phyloP scores from a whole-genome alignment of 2,797 vertebrate genomes.

The Parauchenoglanis punctatus region DNA sequence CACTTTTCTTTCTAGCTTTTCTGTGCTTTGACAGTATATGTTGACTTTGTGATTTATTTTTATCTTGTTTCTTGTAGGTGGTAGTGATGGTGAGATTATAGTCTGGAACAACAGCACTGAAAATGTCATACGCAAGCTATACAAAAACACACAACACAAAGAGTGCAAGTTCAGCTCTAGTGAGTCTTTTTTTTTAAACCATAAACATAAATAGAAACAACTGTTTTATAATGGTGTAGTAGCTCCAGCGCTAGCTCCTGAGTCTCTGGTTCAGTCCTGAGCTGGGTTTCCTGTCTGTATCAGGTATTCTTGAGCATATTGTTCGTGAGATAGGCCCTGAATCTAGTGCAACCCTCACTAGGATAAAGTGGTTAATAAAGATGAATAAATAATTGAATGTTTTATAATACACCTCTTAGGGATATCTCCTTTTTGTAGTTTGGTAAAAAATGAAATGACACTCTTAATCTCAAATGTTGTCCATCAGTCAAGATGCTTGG shows the following conservation, averaged over 20 bases:
- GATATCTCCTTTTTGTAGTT: neutral
- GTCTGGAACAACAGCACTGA: slow-evolving; percentile 80
- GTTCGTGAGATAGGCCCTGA: neutral
- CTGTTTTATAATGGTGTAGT: neutral
- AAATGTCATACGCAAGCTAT: slow-evolving; percentile 70
- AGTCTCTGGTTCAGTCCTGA: neutral
- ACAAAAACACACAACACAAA: neutral
- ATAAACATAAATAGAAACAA: neutral
- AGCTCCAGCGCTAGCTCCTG: neutral
- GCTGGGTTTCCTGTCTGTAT: neutral
- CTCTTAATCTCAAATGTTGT: neutral
- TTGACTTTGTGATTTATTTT: slow-evolving; percentile 4
- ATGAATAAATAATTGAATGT: neutral
- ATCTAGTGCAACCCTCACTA: no score
- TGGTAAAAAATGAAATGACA: neutral
- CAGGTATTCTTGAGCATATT: neutral
- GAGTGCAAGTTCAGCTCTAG: slow-evolving; percentile 11
- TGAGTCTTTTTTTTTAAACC: neutral
- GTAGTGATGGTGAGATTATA: slow-evolving; percentile 75
- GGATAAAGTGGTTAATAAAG: neutral
- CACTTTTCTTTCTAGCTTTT: neutral
- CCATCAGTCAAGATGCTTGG: neutral
- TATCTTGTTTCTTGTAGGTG: slow-evolving; percentile 63
- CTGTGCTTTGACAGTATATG: slow-evolving; percentile 7
- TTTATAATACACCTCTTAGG: neutral